Conservation (phyloP, 2,113 vertebrate genomes). For the Pygoscelis adeliae region DNA sequence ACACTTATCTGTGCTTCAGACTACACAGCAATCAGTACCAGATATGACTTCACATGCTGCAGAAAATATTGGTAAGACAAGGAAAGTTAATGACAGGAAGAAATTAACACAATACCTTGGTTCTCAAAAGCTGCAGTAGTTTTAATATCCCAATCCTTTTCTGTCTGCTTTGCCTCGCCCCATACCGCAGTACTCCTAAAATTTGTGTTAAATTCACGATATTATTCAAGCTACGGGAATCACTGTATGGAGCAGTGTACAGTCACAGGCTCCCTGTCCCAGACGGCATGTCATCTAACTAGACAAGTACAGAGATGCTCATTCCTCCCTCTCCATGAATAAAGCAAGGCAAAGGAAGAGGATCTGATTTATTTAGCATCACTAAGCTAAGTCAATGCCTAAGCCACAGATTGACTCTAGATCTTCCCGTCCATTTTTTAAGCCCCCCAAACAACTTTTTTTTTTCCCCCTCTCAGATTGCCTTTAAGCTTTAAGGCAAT, state of each 20-base stretch:
- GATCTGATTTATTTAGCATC: not conserved
- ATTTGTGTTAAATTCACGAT: not conserved
- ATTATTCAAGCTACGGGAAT: not conserved
- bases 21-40: conserved; percentile 18
- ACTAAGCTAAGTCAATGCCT: not conserved
- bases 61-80: not conserved
- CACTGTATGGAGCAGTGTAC: not conserved
- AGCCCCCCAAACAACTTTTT: not conserved
- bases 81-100: conserved; percentile 8
- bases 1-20: conserved; percentile 23
- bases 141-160: not conserved
- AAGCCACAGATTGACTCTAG: not conserved
- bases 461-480: accelerated
- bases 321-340: not conserved
- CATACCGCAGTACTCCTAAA: not conserved
- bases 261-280: not conserved
- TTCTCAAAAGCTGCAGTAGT: not conserved
- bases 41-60: conserved; percentile 24
- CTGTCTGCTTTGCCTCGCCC: not conserved
- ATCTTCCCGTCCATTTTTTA: not conserved
- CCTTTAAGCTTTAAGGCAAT: not conserved
- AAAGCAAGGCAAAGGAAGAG: not conserved
- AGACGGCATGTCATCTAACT: not conserved
- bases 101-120: not conserved
- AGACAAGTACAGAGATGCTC: not conserved